Conservation (phyloP, 2,797 vertebrate species). For the Danio tinwini region DNA sequence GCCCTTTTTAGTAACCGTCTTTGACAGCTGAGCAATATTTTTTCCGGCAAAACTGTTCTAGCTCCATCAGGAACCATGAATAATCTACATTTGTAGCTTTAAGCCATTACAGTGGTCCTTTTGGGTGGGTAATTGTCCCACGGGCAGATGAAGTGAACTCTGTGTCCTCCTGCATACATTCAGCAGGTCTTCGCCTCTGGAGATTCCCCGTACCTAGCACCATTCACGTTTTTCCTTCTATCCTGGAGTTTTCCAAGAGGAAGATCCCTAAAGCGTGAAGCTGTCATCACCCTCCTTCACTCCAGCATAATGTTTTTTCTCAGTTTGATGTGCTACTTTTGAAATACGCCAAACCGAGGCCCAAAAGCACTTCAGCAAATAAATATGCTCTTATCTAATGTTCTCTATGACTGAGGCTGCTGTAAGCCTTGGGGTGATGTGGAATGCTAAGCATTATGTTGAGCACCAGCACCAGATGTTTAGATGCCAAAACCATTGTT, state of each 20-base stretch:
- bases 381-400: slow-evolving; percentile 12
- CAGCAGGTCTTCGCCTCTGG: slow-evolving; percentile 5
- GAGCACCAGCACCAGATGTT: background rate
- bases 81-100: slow-evolving; percentile 12
- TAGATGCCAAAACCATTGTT: background rate
- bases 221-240: slow-evolving; percentile 8
- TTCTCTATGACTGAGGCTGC: background rate
- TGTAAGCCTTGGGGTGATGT: background rate
- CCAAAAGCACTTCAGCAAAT: background rate
- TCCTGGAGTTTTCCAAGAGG: slow-evolving; percentile 30
- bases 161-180: slow-evolving; percentile 28
- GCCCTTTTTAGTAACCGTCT: background rate
- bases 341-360: slow-evolving; percentile 12
- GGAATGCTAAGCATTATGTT: background rate
- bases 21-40: background rate
- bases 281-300: slow-evolving; percentile 29
- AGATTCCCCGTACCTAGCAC: slow-evolving; percentile 7
- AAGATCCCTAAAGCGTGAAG: slow-evolving; percentile 21
- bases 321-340: slow-evolving; percentile 27
- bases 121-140: slow-evolving; percentile 16
- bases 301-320: background rate
- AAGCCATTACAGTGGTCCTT: slow-evolving; percentile 2
- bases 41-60: slow-evolving; percentile 2
- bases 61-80: background rate
- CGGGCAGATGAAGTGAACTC: slow-evolving; percentile 32